These are phyloP conservation scores for Eidolon helvum DNA, from an alignment of 2,113 vertebrate genomes.

Conservation along the genomic window DNA sequence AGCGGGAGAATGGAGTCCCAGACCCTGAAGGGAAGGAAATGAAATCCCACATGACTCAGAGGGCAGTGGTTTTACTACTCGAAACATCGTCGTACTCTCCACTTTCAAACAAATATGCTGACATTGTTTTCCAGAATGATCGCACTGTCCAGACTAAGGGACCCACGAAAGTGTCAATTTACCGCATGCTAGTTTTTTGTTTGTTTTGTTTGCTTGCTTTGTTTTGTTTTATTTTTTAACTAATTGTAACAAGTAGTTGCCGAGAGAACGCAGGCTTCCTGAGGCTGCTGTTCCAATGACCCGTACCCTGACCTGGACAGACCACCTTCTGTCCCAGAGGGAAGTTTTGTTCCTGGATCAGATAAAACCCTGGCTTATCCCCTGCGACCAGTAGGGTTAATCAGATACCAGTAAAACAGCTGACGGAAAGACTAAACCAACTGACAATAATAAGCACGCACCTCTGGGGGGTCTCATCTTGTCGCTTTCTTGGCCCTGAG, in stretches of 20 bases:
- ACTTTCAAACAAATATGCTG: not conserved
- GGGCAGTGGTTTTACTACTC: not conserved
- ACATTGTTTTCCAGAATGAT: constrained; percentile 67
- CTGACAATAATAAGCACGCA: not conserved
- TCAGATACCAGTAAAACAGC: constrained; percentile 31
- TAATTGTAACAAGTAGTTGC: constrained; percentile 54
- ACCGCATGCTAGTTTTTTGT: not conserved
- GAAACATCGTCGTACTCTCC: not conserved
- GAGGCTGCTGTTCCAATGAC: constrained; percentile 48
- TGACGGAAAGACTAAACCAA: not conserved
- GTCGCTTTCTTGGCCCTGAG: not conserved
- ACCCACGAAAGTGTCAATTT: constrained; percentile 56
- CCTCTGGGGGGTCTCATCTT: not conserved
- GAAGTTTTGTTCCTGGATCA: constrained; percentile 34
- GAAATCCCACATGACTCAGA: not conserved
- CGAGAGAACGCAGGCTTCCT: constrained; percentile 13
- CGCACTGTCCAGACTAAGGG: constrained; percentile 2
- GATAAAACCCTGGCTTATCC: constrained; percentile 30
- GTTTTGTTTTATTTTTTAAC: not conserved
- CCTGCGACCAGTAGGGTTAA: constrained; percentile 28
- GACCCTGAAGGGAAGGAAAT: not conserved
- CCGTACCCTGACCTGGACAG: constrained; percentile 48
- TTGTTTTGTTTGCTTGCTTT: not conserved
- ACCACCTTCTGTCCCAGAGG: constrained; percentile 63
- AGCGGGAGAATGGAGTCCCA: not conserved